phyloP scores from a whole-genome alignment of 2,113 vertebrate species.

The Prionailurus viverrinus region DNA sequence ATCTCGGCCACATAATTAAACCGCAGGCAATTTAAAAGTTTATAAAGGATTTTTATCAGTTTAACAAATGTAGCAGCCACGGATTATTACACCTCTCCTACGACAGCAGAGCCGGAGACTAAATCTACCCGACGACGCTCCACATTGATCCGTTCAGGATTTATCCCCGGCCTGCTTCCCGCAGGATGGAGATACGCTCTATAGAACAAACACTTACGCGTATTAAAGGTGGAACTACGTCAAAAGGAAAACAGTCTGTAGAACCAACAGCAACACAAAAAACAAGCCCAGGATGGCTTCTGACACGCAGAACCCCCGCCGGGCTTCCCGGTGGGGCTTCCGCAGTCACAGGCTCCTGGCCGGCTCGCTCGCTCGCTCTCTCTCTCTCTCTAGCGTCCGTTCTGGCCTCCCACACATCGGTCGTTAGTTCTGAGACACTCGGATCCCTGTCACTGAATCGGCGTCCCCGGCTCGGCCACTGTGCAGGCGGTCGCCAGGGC shows the following conservation, averaged over 20 bases:
- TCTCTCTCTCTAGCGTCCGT: no score
- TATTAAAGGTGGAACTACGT: not conserved
- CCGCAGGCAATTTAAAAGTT: conserved; percentile 54
- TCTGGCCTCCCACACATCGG: not conserved
- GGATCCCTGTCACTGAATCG: not conserved
- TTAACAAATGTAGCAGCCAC: not conserved
- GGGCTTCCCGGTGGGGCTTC: no score
- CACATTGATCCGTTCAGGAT: not conserved
- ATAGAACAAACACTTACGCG: conserved; percentile 23
- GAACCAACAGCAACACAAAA: not conserved
- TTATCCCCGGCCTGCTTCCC: not conserved
- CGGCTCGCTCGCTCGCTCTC: not conserved
- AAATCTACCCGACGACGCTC: not conserved
- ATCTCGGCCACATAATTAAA: conserved; percentile 24
- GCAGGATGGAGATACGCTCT: not conserved
- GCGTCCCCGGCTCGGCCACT: not conserved
- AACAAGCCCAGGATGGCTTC: no score
- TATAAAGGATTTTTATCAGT: conserved; percentile 62
- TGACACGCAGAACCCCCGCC: no score
- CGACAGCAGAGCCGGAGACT: not conserved
- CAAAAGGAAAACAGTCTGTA: not conserved
- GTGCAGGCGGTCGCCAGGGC: not conserved
- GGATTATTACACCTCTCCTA: not conserved
- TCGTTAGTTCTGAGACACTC: not conserved
- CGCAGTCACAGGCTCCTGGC: not conserved